phyloP scores from a whole-genome alignment of 2,797 vertebrate genomes.

The Etheostoma nigrum region DNA sequence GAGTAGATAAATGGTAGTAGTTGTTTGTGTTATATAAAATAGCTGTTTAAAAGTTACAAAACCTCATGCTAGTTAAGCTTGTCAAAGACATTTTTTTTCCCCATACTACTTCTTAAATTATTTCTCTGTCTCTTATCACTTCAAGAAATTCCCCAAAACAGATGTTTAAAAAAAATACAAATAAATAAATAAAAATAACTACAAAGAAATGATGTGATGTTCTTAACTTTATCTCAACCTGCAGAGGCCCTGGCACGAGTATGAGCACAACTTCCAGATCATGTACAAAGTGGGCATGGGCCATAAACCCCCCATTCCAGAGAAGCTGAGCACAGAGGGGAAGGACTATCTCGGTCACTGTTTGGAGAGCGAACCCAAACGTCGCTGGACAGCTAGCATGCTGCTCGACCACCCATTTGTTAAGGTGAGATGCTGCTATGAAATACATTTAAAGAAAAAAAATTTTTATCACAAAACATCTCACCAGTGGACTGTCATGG shows the following conservation, averaged over 20 bases:
- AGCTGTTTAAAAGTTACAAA: background rate
- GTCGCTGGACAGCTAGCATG: constrained; percentile 96
- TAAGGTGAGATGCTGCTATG: constrained; percentile 85
- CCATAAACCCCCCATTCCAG: constrained; percentile 96
- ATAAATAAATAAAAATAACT: background rate
- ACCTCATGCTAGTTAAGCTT: no score
- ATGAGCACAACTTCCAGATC: constrained; percentile 99
- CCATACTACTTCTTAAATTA: background rate
- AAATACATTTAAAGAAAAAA: no score
- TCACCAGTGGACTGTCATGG: background rate
- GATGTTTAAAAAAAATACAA: no score
- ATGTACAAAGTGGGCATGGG: constrained; percentile 99
- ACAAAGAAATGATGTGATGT: constrained; percentile 9
- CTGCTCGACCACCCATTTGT: constrained; percentile 98
- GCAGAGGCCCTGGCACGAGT: constrained; percentile 98
- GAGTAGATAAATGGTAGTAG: background rate
- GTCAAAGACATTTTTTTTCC: background rate
- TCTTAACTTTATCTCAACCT: constrained; percentile 26
- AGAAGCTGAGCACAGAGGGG: constrained; percentile 96
- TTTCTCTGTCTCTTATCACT: background rate
- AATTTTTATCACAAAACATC: background rate
- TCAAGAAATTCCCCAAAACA: background rate
- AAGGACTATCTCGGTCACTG: constrained; percentile 97
- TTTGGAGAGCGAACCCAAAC: constrained; percentile 96
- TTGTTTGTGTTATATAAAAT: background rate